Evolutionary conservation across 2,113 vertebrate genomes (phyloP).

Genomic region (Larimichthys polyactis): DNA sequence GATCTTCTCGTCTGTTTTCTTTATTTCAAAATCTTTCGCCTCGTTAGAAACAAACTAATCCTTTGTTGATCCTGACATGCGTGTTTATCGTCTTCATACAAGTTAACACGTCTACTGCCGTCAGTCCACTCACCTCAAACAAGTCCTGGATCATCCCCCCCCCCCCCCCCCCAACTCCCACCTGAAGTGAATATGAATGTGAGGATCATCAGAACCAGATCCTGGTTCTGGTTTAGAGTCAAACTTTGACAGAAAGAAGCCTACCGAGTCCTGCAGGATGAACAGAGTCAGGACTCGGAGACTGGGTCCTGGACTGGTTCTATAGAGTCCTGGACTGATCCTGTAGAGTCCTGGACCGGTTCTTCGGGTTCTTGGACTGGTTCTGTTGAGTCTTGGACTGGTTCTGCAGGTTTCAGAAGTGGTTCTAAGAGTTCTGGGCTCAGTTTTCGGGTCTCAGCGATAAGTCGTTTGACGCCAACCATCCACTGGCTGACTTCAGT

Average conservation of each 20-base stretch:
- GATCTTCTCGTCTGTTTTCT: too few species aligned
- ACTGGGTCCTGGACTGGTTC: not conserved
- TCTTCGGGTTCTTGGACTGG: not conserved
- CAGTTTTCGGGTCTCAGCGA: conserved; percentile 89
- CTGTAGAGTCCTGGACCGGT: not conserved
- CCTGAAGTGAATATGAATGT: not conserved
- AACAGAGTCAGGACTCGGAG: conserved; percentile 27
- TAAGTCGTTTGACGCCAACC: conserved; percentile 95
- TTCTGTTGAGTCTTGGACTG: not conserved
- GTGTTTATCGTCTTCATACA: too few species aligned
- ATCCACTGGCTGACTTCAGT: conserved; percentile 98
- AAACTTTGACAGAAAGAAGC: not conserved
- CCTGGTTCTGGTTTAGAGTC: not conserved
- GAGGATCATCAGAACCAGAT: not conserved
- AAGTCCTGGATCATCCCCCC: too few species aligned
- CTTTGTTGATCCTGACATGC: too few species aligned
- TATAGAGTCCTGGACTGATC: not conserved
- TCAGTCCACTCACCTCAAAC: too few species aligned
- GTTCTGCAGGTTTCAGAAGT: not conserved
- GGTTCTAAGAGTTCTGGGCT: conserved; percentile 57
- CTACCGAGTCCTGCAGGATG: conserved; percentile 6
- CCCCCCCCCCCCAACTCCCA: too few species aligned
- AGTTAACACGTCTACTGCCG: too few species aligned
- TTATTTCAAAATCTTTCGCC: too few species aligned
- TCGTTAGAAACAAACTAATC: too few species aligned